phyloP scores from a whole-genome alignment of 1,140 invertebrate genomes.

The Lepidurus packardi region DNA sequence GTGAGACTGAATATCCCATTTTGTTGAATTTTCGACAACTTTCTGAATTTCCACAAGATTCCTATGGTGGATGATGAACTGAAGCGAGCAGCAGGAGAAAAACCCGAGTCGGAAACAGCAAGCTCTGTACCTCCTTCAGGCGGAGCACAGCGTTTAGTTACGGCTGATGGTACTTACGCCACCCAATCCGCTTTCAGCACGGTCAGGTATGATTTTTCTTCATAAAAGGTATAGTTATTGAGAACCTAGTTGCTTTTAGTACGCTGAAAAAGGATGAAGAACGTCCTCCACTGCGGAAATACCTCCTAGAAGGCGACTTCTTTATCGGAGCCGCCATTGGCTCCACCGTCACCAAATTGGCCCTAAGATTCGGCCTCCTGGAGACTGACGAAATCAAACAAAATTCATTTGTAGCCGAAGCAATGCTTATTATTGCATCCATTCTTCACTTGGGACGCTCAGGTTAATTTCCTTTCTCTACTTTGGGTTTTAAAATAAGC shows the following conservation, averaged over 20 bases:
- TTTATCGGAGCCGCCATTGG: slow-evolving; percentile 90
- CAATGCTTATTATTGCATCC: slow-evolving; percentile 81
- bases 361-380: slow-evolving; percentile 61
- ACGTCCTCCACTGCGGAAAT: slow-evolving; percentile 70
- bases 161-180: slow-evolving; percentile 97
- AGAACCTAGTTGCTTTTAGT: slow-evolving; percentile 39
- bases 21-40: neutral
- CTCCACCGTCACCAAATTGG: slow-evolving; percentile 85
- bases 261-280: slow-evolving; percentile 58
- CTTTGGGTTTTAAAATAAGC: slow-evolving; percentile 36
- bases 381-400: slow-evolving; percentile 45
- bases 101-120: slow-evolving; percentile 44
- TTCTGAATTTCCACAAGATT: slow-evolving; percentile 44
- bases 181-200: slow-evolving; percentile 84
- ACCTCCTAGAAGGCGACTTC: slow-evolving; percentile 90
- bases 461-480: slow-evolving; percentile 39
- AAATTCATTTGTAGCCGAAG: slow-evolving; percentile 69
- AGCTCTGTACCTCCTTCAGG: slow-evolving; percentile 34
- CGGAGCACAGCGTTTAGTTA: slow-evolving; percentile 57
- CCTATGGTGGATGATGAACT: slow-evolving; percentile 87
- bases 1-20: neutral
- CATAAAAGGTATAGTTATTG: slow-evolving; percentile 30
- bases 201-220: slow-evolving; percentile 25
- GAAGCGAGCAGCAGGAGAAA: slow-evolving; percentile 57
- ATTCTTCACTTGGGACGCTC: slow-evolving; percentile 79